Percentiles rank a stretch among this genome's conserved stretches.
Conservation (phyloP, 2,797 vertebrate genomes). For the Chaetophractus vellerosus region DNA sequence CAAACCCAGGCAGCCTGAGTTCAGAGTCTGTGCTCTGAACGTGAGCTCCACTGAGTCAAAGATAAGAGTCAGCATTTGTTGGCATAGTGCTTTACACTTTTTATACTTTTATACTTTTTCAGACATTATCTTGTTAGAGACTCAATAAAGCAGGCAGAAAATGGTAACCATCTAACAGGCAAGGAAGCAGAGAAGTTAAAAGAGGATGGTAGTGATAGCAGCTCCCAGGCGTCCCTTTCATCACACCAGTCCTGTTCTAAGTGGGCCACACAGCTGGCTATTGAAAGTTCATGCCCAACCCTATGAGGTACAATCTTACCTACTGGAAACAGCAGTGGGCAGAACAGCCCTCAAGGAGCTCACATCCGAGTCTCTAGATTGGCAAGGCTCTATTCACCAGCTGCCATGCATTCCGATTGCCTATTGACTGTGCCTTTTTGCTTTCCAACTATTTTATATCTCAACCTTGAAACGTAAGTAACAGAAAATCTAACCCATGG, state of each 20-base stretch:
- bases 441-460: neutral
- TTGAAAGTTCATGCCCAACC: neutral
- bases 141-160: neutral
- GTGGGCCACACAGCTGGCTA: accelerated
- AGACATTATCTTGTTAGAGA: neutral
- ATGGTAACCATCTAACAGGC: neutral
- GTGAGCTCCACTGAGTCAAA: neutral
- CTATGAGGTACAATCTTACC: neutral
- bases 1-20: neutral
- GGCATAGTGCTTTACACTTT: neutral
- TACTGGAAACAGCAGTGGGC: neutral
- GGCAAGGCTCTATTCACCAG: neutral
- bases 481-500: neutral
- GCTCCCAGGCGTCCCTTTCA: accelerated
- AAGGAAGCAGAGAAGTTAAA: neutral
- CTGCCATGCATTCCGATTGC: neutral
- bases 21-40: neutral
- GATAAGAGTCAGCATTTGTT: neutral
- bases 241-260: neutral
- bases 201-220: neutral
- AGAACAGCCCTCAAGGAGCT: neutral
- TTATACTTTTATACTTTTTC: too few species aligned
- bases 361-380: neutral
- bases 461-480: neutral
- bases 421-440: neutral